These are phyloP conservation scores for Cerceris ruficornis DNA, from an alignment of 2,888 invertebrate genomes.

Conservation along the genomic window DNA sequence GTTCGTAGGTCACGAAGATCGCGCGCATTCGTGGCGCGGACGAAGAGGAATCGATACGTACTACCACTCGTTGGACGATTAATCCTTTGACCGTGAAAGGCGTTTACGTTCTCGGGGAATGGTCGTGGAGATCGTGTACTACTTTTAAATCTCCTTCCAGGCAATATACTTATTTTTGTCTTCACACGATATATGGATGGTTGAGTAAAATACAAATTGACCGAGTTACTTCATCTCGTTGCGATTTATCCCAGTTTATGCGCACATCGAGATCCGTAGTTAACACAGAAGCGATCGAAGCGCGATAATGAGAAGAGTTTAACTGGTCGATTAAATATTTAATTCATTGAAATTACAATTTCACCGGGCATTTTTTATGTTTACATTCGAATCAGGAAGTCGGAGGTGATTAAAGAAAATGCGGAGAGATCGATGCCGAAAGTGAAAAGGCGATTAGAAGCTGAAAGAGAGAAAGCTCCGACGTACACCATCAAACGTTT, in stretches of 20 bases:
- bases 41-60: slow-evolving; percentile 39
- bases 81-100: background rate
- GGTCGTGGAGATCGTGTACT: background rate
- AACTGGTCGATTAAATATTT: no score
- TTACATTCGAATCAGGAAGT: background rate
- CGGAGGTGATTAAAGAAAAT: slow-evolving; percentile 35
- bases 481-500: slow-evolving; percentile 43
- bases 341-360: no score
- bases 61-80: slow-evolving; percentile 8
- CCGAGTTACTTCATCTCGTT: no score
- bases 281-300: no score
- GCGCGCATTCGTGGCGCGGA: background rate
- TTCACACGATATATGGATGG: no score
- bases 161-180: no score
- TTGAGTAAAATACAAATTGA: no score
- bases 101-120: no score
- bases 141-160: background rate
- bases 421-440: slow-evolving; percentile 53
- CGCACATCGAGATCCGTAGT: no score
- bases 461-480: slow-evolving; percentile 52
- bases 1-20: slow-evolving; percentile 39
- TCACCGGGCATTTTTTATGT: background rate
- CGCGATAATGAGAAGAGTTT: no score
- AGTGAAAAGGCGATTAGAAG: slow-evolving; percentile 62
- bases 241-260: no score